Percentiles rank a stretch among this genome's conserved stretches.
Evolutionary conservation across 2,797 vertebrate genomes (phyloP).

Genomic region (Cyclura pinguis): DNA sequence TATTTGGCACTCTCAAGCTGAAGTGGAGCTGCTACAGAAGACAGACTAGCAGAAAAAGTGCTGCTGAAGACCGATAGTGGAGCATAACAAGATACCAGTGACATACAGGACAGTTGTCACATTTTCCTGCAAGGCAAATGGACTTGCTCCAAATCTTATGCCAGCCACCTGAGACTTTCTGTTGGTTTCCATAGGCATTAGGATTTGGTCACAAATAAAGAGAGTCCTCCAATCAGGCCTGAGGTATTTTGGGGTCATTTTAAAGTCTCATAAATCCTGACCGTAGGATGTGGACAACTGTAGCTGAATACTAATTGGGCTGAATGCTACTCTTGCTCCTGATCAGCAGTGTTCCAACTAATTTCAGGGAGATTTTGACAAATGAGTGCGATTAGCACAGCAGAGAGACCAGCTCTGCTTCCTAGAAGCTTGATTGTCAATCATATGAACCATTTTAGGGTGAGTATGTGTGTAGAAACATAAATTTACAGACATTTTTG

Average conservation of each 20-base stretch:
- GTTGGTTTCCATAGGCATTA: not conserved
- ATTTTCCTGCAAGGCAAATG: not conserved
- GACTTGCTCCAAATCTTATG: slow-evolving; percentile 1
- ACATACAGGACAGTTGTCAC: slow-evolving; percentile 1
- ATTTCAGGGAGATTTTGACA: slow-evolving; percentile 17
- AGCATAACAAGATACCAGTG: slow-evolving; percentile 13
- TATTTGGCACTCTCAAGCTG: not conserved
- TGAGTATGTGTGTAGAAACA: not conserved
- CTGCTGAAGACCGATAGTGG: slow-evolving; percentile 2
- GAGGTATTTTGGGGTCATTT: not conserved
- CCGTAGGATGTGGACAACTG: not conserved
- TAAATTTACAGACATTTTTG: not conserved
- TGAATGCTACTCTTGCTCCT: not conserved
- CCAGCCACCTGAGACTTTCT: not conserved
- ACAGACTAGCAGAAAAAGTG: not conserved
- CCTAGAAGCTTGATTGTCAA: not conserved
- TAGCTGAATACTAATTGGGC: not conserved
- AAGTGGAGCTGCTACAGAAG: slow-evolving; percentile 18
- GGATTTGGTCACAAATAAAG: not conserved
- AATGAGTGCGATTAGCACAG: not conserved
- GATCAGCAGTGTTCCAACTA: not conserved
- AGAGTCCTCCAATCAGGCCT: not conserved
- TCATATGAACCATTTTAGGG: not conserved
- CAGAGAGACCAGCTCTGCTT: not conserved
- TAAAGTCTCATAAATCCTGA: slow-evolving; percentile 6